Conservation (phyloP, 2,113 vertebrate genomes). For the Strix uralensis region DNA sequence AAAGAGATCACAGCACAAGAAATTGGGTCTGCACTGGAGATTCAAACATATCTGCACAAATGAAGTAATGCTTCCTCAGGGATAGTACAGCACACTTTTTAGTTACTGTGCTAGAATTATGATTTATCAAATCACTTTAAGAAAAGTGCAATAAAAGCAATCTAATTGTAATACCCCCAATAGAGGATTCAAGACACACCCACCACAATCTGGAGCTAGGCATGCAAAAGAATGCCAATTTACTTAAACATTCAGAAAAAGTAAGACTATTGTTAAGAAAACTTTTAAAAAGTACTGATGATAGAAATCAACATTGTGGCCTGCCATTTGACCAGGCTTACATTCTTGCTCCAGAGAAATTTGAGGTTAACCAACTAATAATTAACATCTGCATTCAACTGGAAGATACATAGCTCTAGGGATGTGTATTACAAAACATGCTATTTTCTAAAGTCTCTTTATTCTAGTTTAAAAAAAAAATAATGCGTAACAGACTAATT, state of each 20-base stretch:
- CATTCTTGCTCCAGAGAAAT: constrained; percentile 18
- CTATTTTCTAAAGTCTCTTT: constrained; percentile 26
- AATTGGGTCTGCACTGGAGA: not conserved
- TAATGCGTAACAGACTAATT: not conserved
- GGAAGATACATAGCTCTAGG: constrained; percentile 45
- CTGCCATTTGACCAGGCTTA: constrained; percentile 18
- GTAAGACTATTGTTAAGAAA: not conserved
- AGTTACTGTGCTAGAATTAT: not conserved
- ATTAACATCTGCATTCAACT: constrained; percentile 55
- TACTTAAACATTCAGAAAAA: not conserved
- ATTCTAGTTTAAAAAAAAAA: not conserved
- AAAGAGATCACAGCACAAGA: not conserved
- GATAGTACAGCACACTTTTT: not conserved
- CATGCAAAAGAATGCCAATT: not conserved
- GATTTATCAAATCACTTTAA: not conserved
- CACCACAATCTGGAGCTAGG: not conserved
- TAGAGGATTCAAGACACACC: not conserved
- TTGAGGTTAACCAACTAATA: constrained; percentile 62
- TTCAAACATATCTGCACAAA: not conserved
- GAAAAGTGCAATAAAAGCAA: not conserved
- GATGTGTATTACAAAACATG: constrained; percentile 42
- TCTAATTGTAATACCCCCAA: not conserved
- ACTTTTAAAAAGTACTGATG: not conserved
- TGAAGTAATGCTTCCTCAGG: not conserved
- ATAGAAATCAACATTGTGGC: constrained; percentile 6